phyloP scores from a whole-genome alignment of 2,888 invertebrate species.

The Lepidochitona cinerea region DNA sequence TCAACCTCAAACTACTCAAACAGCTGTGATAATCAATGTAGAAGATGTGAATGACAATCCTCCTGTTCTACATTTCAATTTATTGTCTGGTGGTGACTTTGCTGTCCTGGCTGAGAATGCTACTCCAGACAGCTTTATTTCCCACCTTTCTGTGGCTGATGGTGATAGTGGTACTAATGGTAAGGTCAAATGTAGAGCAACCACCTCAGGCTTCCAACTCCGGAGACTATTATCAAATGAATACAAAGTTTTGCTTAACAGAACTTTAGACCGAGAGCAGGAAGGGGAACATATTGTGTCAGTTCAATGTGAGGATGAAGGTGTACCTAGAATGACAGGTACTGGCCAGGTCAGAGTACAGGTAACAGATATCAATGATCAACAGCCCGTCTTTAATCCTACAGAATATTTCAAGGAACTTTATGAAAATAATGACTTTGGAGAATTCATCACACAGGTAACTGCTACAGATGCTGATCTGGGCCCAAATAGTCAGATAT shows the following conservation, averaged over 20 bases:
- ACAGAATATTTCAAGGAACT: background rate
- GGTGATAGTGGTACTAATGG: slow-evolving; percentile 4
- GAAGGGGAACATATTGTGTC: background rate
- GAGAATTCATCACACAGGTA: slow-evolving; percentile 1
- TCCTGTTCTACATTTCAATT: slow-evolving; percentile 1
- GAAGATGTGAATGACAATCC: slow-evolving; percentile 9
- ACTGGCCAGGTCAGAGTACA: background rate
- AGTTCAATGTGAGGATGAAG: background rate
- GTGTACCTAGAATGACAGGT: background rate
- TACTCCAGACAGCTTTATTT: slow-evolving; percentile 1
- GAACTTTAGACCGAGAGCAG: background rate
- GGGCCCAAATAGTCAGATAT: background rate
- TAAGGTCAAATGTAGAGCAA: background rate
- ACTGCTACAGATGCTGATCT: slow-evolving; percentile 1
- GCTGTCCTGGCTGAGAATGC: slow-evolving; percentile 1
- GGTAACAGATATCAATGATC: background rate
- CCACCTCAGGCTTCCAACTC: background rate
- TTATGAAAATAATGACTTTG: slow-evolving; percentile 6
- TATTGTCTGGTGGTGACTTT: slow-evolving; percentile 1
- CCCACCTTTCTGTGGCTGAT: slow-evolving; percentile 7
- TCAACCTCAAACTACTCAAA: slow-evolving; percentile 5
- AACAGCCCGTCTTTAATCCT: background rate
- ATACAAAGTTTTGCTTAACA: background rate
- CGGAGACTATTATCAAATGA: background rate
- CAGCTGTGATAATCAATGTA: slow-evolving; percentile 7